Evolutionary conservation across 2,888 invertebrate genomes (phyloP).

Genomic region (Ormyrus nitidulus): DNA sequence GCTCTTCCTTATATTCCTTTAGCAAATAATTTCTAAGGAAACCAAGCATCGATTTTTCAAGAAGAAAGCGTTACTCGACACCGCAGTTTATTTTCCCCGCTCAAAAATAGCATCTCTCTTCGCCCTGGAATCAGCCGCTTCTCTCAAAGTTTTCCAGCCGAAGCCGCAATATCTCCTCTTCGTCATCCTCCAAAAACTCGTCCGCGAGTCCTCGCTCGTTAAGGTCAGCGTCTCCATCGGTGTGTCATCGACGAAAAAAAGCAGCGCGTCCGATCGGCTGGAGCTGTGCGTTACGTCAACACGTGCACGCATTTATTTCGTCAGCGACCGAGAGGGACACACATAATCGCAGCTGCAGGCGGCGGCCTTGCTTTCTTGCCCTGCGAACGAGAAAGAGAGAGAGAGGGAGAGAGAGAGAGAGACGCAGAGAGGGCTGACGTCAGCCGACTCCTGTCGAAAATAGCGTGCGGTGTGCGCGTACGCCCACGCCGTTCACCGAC

Average conservation of each 20-base stretch:
- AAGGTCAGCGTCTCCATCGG: background rate
- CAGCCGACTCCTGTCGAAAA: slow-evolving; percentile 63
- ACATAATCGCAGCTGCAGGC: too few relatives aligned
- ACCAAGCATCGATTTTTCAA: slow-evolving; percentile 12
- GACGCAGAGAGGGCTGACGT: slow-evolving; percentile 60
- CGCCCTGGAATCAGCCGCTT: background rate
- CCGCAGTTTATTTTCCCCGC: slow-evolving; percentile 28
- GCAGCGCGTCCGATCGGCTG: background rate
- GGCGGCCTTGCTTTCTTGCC: slow-evolving; percentile 52
- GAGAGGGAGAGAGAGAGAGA: too few relatives aligned
- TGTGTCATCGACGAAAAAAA: slow-evolving; percentile 14
- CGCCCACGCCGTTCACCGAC: slow-evolving; percentile 36
- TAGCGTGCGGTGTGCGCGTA: slow-evolving; percentile 57
- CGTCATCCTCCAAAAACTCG: background rate
- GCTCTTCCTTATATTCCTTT: too few relatives aligned
- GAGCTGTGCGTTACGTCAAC: slow-evolving; percentile 2
- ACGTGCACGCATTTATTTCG: background rate
- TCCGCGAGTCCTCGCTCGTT: background rate
- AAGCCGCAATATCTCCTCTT: background rate
- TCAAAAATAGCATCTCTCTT: slow-evolving; percentile 49
- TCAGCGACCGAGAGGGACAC: background rate
- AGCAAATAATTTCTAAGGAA: too few relatives aligned
- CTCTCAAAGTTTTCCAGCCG: background rate
- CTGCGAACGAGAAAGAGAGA: slow-evolving; percentile 49
- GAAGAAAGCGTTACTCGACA: slow-evolving; percentile 37